Evolutionary conservation across 2,888 invertebrate species (phyloP), one percentile per base, ranked within the genome.

Genomic region (Cephus sareptanus): DNA sequence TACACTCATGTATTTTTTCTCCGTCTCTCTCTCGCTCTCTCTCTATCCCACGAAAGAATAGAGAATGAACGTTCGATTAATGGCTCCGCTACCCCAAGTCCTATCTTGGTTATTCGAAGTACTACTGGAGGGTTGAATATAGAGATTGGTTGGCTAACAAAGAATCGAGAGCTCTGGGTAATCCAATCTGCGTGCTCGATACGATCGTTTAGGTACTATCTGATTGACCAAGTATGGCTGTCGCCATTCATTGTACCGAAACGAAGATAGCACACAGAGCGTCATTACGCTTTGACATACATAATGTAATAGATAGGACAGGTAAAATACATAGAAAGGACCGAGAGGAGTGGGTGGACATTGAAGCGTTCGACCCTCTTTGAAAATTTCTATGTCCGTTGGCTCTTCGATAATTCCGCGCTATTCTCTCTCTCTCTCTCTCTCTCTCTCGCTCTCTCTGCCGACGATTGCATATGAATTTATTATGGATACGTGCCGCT

Each of bases 1-100:
- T 56, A 56, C 56, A 56, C 23, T 9, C 9, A 56, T 56, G 56
- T 56, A 56, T 56, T 56, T 23, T 56, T 56, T 56, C 23, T 56
- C 1, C 9, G 23, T 56, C 74, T 75, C 77, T 75, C 77, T 76
- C 34, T 34, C 76, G 15, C 1, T 40, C 15, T 40, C 40, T 23
- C 40, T 40, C 40, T 31, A 31, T 56, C 56, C 23, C 9, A 56
- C 23, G 23, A 56, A 56, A 56, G 56, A 23, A 56, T 23, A 56
- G 56, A 56, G 56, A 56, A 56, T 56, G 56, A 23, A 56, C 23
- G 56, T 56, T 56, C 56, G 56, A 56, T 23, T 56, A 56, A 56
- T 56, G 56, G 56, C 23, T 56, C 6, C 9, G 23, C 56, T 56
- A 15, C 56, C 15, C 23, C 23, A 23, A 23, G 56, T 23, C 23